Evolutionary conservation across 2,888 invertebrate genomes (phyloP).

Genomic region (Celastrina argiolus): DNA sequence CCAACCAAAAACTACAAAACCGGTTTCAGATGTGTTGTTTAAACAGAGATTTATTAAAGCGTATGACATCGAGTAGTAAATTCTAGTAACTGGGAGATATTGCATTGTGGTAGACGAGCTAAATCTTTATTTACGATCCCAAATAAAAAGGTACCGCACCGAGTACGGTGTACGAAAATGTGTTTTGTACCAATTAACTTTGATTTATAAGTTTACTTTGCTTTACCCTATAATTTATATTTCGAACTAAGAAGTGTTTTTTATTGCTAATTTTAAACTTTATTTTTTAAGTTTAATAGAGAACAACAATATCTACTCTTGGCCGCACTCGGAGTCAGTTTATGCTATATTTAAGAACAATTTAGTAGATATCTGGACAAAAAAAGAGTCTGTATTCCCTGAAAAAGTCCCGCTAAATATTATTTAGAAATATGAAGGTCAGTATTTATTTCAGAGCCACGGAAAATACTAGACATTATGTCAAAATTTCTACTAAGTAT

Average conservation of each 20-base stretch:
- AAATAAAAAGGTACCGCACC: conserved; percentile 13
- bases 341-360: no score
- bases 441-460: no score
- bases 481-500: no score
- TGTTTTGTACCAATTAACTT: not conserved
- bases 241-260: not conserved
- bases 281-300: not conserved
- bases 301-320: no score
- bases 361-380: no score
- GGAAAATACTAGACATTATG: no score
- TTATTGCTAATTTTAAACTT: not conserved
- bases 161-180: not conserved
- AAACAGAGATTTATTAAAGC: not conserved
- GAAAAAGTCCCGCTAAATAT: no score
- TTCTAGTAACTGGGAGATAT: conserved; percentile 5
- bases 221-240: not conserved
- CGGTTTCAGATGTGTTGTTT: not conserved
- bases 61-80: conserved; percentile 10
- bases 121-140: conserved; percentile 10
- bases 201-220: conserved; percentile 10
- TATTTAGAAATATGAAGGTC: no score
- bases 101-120: not conserved
- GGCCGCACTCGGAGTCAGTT: no score
- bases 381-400: no score
- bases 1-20: not conserved